These are phyloP conservation scores for Cryptops parisi DNA, from an alignment of 2,888 invertebrate species.

Conservation along the genomic window DNA sequence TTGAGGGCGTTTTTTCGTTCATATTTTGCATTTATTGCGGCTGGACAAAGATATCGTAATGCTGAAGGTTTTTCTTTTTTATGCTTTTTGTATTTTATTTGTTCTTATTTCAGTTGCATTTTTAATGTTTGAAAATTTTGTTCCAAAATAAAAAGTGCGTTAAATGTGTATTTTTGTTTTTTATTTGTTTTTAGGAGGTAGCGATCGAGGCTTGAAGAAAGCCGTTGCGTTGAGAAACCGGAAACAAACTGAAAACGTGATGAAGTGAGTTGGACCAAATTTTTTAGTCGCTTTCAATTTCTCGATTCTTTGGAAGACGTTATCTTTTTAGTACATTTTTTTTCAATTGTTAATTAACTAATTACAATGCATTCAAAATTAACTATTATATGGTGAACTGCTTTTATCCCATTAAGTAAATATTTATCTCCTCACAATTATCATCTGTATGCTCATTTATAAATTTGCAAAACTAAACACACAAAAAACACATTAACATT, in stretches of 20 bases:
- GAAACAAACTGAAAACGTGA: slow-evolving; percentile 5
- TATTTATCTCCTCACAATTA: not conserved
- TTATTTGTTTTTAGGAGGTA: slow-evolving; percentile 8
- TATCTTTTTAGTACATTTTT: not conserved
- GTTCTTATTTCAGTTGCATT: slow-evolving; percentile 1
- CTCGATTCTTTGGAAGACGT: too few species aligned
- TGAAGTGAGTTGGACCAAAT: slow-evolving; percentile 8
- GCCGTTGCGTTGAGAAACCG: slow-evolving; percentile 2
- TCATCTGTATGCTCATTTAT: not conserved
- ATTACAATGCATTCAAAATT: too few species aligned
- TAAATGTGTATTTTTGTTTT: not conserved
- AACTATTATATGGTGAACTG: not conserved
- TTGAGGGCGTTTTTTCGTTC: slow-evolving; percentile 80
- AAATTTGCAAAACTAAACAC: too few species aligned
- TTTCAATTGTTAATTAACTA: not conserved
- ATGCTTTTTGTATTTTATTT: too few species aligned
- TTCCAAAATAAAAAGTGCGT: not conserved
- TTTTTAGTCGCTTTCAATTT: too few species aligned
- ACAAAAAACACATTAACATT: too few species aligned
- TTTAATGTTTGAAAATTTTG: slow-evolving; percentile 3
- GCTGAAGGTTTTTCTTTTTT: slow-evolving; percentile 8
- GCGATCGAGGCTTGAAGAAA: slow-evolving; percentile 12
- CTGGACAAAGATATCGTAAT: slow-evolving; percentile 14
- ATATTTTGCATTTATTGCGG: slow-evolving; percentile 16
- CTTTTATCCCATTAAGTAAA: not conserved